These are phyloP conservation scores for Chelon auratus DNA, from an alignment of 2,797 vertebrate genomes.

Conservation along the genomic window DNA sequence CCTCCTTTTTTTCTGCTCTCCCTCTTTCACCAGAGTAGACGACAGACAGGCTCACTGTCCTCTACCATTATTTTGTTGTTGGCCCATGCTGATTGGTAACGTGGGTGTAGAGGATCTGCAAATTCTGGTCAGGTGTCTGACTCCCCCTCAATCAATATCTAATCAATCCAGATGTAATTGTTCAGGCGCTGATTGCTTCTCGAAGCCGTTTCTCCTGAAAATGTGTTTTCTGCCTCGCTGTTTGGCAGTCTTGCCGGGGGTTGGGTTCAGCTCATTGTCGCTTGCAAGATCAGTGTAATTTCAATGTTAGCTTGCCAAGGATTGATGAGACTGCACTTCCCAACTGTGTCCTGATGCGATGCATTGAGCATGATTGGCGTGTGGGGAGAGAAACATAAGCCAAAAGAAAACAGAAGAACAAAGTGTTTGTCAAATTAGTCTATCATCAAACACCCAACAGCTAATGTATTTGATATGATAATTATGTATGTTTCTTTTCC, in stretches of 20 bases:
- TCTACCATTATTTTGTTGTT: conserved; percentile 4
- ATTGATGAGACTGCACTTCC: conserved; percentile 61
- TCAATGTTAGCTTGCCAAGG: conserved; percentile 39
- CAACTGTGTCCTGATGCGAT: conserved; percentile 47
- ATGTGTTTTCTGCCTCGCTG: conserved; percentile 1
- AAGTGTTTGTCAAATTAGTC: conserved; percentile 74
- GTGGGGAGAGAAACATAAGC: conserved; percentile 53
- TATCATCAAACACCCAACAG: conserved; percentile 61
- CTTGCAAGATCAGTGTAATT: conserved; percentile 47
- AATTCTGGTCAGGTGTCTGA: conserved; percentile 57
- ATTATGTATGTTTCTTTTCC: conserved; percentile 76
- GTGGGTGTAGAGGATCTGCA: conserved; percentile 13
- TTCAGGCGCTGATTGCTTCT: conserved; percentile 61
- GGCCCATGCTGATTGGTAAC: conserved; percentile 14
- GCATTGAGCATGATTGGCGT: conserved; percentile 72
- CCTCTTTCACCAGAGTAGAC: conserved; percentile 34
- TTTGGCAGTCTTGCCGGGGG: not conserved
- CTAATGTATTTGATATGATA: conserved; percentile 75
- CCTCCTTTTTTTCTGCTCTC: conserved; percentile 55
- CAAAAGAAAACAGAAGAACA: conserved; percentile 71
- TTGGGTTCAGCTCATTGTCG: conserved; percentile 18
- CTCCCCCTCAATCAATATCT: conserved; percentile 60
- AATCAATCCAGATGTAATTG: conserved; percentile 66
- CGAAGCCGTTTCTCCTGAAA: conserved; percentile 41
- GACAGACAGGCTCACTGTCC: conserved; percentile 23